A percentile compares a stretch with the other conserved stretches of the same genome.
Conservation (phyloP, 2,113 vertebrate species). For the Gambusia holbrooki region DNA sequence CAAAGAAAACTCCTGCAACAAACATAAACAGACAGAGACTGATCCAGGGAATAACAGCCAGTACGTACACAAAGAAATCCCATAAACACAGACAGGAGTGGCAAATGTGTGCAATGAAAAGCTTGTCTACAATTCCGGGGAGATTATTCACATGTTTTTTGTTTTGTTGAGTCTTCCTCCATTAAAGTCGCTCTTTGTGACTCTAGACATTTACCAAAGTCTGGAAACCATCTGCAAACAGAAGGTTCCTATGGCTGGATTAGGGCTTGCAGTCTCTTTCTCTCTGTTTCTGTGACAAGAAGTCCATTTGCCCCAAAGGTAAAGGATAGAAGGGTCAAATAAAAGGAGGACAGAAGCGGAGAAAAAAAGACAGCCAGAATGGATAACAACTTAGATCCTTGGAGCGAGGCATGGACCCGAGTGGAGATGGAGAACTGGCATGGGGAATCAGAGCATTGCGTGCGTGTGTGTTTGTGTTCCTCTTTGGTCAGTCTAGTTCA, state of each 20-base stretch:
- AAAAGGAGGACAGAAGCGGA: constrained; percentile 36
- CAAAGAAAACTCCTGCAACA: constrained; percentile 81
- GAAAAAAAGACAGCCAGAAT: constrained; percentile 33
- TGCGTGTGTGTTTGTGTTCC: constrained; percentile 81
- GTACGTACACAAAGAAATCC: constrained; percentile 36
- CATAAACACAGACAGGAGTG: constrained; percentile 24
- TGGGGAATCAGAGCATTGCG: constrained; percentile 72
- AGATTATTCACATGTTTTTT: constrained; percentile 4
- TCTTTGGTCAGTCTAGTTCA: constrained; percentile 77
- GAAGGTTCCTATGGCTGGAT: constrained; percentile 1
- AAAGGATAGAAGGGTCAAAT: constrained; percentile 22
- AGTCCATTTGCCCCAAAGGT: constrained; percentile 58
- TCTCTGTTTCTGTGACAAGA: constrained; percentile 17
- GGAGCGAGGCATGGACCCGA: constrained; percentile 51
- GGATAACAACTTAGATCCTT: constrained; percentile 70
- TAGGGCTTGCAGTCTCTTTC: constrained; percentile 23
- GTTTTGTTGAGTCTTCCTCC: not conserved
- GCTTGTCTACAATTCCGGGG: not conserved
- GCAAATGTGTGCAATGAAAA: constrained; percentile 18
- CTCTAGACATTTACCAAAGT: not conserved
- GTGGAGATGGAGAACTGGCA: constrained; percentile 66
- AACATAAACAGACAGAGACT: constrained; percentile 78
- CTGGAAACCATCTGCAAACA: not conserved
- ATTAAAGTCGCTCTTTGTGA: not conserved
- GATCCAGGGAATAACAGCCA: constrained; percentile 63